These are phyloP conservation scores for Chelonus insularis DNA, from an alignment of 1,140 invertebrate genomes.

Conservation along the genomic window DNA sequence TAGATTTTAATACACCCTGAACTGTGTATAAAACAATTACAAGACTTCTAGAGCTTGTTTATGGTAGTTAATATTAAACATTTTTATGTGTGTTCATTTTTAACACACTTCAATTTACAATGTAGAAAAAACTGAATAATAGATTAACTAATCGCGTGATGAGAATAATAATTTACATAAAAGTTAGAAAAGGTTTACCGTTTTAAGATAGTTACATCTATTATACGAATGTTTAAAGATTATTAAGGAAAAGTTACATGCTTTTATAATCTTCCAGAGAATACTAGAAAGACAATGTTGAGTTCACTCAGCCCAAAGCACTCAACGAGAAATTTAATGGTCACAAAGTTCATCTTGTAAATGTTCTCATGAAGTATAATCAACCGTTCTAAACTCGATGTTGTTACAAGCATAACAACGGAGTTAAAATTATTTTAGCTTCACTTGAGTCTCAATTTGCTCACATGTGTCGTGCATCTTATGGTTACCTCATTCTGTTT, in stretches of 20 bases:
- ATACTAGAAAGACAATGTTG: conserved; percentile 4
- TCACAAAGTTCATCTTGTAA: conserved; percentile 2
- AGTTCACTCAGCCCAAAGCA: neutral
- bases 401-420: neutral
- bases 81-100: too few relatives aligned
- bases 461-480: conserved; percentile 32
- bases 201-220: too few relatives aligned
- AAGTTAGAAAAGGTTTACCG: too few relatives aligned
- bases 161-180: too few relatives aligned
- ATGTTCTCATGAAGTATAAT: neutral
- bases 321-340: conserved; percentile 1
- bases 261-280: neutral
- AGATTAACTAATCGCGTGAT: too few relatives aligned
- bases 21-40: too few relatives aligned
- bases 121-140: too few relatives aligned
- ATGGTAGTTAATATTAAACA: too few relatives aligned
- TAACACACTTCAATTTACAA: too few relatives aligned
- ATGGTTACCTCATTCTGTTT: conserved; percentile 39
- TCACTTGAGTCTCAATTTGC: neutral
- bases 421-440: neutral
- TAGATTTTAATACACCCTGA: too few relatives aligned
- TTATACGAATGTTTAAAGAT: neutral
- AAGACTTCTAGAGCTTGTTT: too few relatives aligned
- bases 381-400: neutral
- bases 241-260: neutral